Base-by-base conservation (phyloP, 2,113 vertebrate genomes). In the Pteropus alecto region DNA sequence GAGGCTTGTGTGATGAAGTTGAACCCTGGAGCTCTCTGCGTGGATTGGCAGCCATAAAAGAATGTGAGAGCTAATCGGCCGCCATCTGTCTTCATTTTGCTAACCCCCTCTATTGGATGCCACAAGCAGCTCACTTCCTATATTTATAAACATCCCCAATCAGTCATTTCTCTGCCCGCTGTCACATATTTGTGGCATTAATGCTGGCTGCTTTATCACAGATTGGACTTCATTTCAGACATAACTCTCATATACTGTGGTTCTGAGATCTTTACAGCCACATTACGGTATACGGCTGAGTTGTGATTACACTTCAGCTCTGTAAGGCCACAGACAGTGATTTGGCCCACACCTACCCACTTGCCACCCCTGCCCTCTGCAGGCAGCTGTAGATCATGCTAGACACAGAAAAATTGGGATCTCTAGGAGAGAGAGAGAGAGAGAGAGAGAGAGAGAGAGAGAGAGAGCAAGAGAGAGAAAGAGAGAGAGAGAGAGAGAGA, bases 71-170 rank as follows among this genome's bases (percentile, higher is more conserved):
- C 76, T 93, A 84, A 98, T 95, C 60, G 48, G 46, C 84, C 1
- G 0, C 98, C 98, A 97, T 98, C 98, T 98, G 98, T 98, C 98
- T 97, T 97, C 97, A 96, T 98, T 98, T 97, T 98, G 97, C 97
- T 96, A 97, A 95, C 93, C 92, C 97, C 83, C 90, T 97, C 95
- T 90, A 92, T 95, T 97, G 98, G 97, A 96, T 41, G 94, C 96
- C 95, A 96, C 70, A 41, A 96, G 92, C 96, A 96, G 87, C 96
- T 97, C 97, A 96, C 97, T 98, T 96, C 96, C 95, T 96, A 78
- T 98, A 97, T 97, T 98, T 96, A 97, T 97, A 97, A 98, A 98
- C 97, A 97, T 98, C 97, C 96, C 98, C 94, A 94, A 97, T 98
- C 98, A 98, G 97, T 97, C 97, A 98, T 97, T 98, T 97, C 95